Conservation (phyloP, 2,113 vertebrate genomes). For the Thunnus thynnus region DNA sequence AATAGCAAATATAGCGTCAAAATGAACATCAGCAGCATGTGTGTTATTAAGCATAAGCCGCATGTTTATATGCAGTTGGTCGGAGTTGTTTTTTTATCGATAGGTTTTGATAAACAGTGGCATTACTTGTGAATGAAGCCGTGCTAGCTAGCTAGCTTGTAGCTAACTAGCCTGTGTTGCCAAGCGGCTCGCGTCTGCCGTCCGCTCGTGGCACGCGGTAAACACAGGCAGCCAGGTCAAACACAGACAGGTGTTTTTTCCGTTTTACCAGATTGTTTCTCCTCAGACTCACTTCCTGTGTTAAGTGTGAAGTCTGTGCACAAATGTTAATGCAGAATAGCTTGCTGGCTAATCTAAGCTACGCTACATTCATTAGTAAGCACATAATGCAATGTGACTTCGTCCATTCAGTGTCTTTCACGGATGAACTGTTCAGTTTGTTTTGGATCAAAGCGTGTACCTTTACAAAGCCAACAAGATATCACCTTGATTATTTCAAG, state of each 20-base stretch:
- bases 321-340: neutral
- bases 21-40: neutral
- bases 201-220: conserved; percentile 65
- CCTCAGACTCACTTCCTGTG: neutral
- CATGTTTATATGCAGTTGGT: neutral
- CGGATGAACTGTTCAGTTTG: neutral
- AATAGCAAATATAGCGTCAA: neutral
- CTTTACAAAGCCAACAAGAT: no score
- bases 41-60: no score
- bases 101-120: neutral
- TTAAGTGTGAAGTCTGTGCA: neutral
- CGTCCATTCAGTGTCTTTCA: conserved; percentile 15
- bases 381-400: neutral
- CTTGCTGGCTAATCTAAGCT: neutral
- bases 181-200: conserved; percentile 30
- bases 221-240: conserved; percentile 43
- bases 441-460: neutral
- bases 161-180: conserved; percentile 67
- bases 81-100: neutral
- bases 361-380: conserved; percentile 13
- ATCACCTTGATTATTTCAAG: neutral
- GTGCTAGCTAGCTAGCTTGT: conserved; percentile 65
- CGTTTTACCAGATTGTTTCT: neutral
- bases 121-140: conserved; percentile 44
- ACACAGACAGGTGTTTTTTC: conserved; percentile 7